Conservation (phyloP, 2,888 invertebrate genomes). For the Parnassius mnemosyne region DNA sequence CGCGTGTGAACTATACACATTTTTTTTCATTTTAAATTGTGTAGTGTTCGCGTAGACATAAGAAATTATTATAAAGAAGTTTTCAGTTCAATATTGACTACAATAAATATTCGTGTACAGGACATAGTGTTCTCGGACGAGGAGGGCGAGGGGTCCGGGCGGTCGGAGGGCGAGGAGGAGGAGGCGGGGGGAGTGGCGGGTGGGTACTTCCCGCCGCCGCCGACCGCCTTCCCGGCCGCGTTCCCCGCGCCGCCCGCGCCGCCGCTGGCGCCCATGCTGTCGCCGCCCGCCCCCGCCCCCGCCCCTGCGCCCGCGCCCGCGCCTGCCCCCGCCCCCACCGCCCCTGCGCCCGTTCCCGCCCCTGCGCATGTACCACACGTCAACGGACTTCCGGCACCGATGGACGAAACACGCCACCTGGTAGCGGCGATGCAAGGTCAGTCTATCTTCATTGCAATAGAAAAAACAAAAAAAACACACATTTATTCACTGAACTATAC, state of each 20-base stretch:
- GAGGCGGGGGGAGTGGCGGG: slow-evolving; percentile 48
- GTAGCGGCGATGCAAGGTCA: slow-evolving; percentile 52
- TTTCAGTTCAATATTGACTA: no score
- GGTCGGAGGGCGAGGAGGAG: slow-evolving; percentile 85
- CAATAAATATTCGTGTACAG: slow-evolving; percentile 39
- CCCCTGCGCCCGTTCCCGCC: slow-evolving; percentile 48
- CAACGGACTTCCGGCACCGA: slow-evolving; percentile 40
- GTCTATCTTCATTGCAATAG: not conserved
- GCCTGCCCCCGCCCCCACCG: slow-evolving; percentile 36
- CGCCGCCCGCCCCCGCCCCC: slow-evolving; percentile 50
- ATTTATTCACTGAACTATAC: no score
- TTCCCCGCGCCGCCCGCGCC: slow-evolving; percentile 60
- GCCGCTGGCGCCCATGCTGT: slow-evolving; percentile 49
- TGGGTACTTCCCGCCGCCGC: slow-evolving; percentile 45
- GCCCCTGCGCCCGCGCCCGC: slow-evolving; percentile 44
- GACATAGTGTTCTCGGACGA: slow-evolving; percentile 82
- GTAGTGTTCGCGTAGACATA: no score
- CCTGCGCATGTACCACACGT: slow-evolving; percentile 42
- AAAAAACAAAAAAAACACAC: no score
- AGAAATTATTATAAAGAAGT: no score
- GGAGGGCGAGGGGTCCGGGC: slow-evolving; percentile 74
- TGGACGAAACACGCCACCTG: slow-evolving; percentile 45
- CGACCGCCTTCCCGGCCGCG: slow-evolving; percentile 46
- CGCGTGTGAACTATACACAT: no score
- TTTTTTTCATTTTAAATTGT: no score